phyloP scores from a whole-genome alignment of 2,888 invertebrate species.

The Lampropteryx suffumata region DNA sequence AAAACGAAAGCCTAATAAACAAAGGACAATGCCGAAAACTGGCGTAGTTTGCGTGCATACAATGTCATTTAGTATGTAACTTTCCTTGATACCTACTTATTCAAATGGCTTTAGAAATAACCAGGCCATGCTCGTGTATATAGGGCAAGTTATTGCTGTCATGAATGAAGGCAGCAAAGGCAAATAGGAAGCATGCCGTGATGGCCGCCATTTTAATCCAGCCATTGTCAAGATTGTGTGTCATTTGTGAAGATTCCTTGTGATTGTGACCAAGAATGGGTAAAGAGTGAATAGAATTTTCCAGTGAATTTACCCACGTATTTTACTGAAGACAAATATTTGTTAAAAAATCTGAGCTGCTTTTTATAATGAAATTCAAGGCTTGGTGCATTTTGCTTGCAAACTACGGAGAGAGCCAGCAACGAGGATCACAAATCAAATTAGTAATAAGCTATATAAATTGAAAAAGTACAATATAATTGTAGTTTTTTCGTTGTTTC shows the following conservation, averaged over 20 bases:
- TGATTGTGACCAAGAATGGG: slow-evolving; percentile 22
- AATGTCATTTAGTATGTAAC: slow-evolving; percentile 11
- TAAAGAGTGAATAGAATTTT: slow-evolving; percentile 20
- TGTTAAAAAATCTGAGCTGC: slow-evolving; percentile 23
- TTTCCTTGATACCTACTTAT: slow-evolving; percentile 6
- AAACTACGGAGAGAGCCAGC: slow-evolving; percentile 6
- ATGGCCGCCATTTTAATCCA: slow-evolving; percentile 23
- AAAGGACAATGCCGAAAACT: too few species aligned
- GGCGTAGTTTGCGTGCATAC: slow-evolving; percentile 1
- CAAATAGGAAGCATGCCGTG: slow-evolving; percentile 19
- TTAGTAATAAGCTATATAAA: neutral
- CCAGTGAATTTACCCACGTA: slow-evolving; percentile 19
- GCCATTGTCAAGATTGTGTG: slow-evolving; percentile 25
- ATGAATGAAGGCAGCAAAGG: slow-evolving; percentile 15
- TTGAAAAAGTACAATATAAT: too few species aligned
- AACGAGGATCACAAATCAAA: slow-evolving; percentile 13
- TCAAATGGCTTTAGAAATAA: slow-evolving; percentile 11
- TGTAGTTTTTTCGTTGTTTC: too few species aligned
- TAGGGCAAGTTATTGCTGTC: slow-evolving; percentile 14
- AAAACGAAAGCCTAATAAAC: too few species aligned
- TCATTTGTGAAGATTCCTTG: slow-evolving; percentile 21
- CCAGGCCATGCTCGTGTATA: slow-evolving; percentile 14
- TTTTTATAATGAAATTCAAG: slow-evolving; percentile 24
- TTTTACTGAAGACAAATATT: slow-evolving; percentile 25
- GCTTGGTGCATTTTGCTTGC: slow-evolving; percentile 15